Base-by-base conservation (phyloP, 92 coral and sea anemone genomes). In the Phymanthus crucifer region DNA sequence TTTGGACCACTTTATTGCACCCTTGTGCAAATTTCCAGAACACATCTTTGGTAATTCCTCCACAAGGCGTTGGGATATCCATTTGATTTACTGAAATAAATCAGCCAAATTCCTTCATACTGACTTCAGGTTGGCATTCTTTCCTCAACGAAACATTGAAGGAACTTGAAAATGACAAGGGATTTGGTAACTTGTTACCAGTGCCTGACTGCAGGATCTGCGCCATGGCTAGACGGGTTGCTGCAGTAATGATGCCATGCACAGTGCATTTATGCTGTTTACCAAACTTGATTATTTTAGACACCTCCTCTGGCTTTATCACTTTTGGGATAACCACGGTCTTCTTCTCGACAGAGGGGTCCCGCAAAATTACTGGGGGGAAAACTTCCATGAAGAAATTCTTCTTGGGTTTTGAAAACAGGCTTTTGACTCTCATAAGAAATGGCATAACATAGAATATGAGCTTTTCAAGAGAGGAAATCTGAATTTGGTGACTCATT, bases 191-290 rank as follows among this genome's bases (percentile, higher is more conserved):
- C 34, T 34, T 5, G 8, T 45, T 56, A 8, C n/a, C 26, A 19
- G 83, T 35, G 34, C 77, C 84, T 4, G 36, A 26, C 40, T 85
- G 58, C 48, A 85, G n/a, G 37, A 85, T 79, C 68, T 73, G 64
- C 0, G 81, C 84, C 89, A 85, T 78, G 50, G 89, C 89, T 14
- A 85, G 54, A 68, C 58, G 81, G 23, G 79, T 33, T 16, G 89
- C 84, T 3, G 89, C 89, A 24, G 89, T 85, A 33, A 85, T 45
- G 21, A 66, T 72, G 17, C 84, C 78, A 27, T 85, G 89, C 34
- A 85, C 56, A 9, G 89, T 68, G 32, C 80, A 65, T 9, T 79
- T 74, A 36, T 48, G 13, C 46, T 45, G 34, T 36, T 85, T 85
- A 72, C 83, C 66, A 19, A 54, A 17, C 73, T 72, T 61, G 65